A percentile compares a stretch with the other conserved stretches of the same genome.
Conservation (phyloP, 2,888 invertebrate species). For the Drosophila histrio region DNA sequence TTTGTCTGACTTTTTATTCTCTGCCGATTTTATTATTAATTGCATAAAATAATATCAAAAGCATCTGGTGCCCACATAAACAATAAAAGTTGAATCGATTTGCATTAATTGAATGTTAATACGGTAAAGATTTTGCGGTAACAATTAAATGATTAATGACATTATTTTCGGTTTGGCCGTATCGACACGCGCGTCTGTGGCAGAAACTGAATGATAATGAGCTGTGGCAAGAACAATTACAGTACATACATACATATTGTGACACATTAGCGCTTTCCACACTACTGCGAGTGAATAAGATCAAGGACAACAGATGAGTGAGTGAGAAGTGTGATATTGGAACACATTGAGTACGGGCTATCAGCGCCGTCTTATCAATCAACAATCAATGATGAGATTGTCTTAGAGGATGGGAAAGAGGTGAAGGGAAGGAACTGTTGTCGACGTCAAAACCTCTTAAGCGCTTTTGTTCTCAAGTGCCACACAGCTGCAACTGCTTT, state of each 20-base stretch:
- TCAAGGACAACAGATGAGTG: conserved; percentile 42
- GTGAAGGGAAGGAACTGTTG: conserved; percentile 4
- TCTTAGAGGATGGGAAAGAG: conserved; percentile 17
- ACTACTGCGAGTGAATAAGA: conserved; percentile 18
- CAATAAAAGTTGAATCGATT: conserved; percentile 34
- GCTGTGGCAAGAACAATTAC: conserved; percentile 3
- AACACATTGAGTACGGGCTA: conserved; percentile 18
- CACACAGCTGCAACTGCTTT: conserved; percentile 23
- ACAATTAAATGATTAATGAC: conserved; percentile 73
- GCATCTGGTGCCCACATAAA: conserved; percentile 39
- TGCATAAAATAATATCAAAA: conserved; percentile 26
- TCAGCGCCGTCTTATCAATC: conserved; percentile 53
- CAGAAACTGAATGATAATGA: conserved; percentile 40
- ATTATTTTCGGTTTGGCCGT: neutral
- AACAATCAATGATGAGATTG: conserved; percentile 62
- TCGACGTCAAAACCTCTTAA: conserved; percentile 55
- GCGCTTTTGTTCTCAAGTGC: conserved; percentile 65
- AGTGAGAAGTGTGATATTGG: conserved; percentile 14
- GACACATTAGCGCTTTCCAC: neutral
- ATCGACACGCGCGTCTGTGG: conserved; percentile 1
- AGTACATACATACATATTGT: neutral
- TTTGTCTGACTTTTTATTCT: neutral
- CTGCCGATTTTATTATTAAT: conserved; percentile 40
- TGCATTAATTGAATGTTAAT: conserved; percentile 77
- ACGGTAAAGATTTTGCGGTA: conserved; percentile 55